Conservation (phyloP, 2,113 vertebrate genomes). For the Rhodinocichla rosea region DNA sequence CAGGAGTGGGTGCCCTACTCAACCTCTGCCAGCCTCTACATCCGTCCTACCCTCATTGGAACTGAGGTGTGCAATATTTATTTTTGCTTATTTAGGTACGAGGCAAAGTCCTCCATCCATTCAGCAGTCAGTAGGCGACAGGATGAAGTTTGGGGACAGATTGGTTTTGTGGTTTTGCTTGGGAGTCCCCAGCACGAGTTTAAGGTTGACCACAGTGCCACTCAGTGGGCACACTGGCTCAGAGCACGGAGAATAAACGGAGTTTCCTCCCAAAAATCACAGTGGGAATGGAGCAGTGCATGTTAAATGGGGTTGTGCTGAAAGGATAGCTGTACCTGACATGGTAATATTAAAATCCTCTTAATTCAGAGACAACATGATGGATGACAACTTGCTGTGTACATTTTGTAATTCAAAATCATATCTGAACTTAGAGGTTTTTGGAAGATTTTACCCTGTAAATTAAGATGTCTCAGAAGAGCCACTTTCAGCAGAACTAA, state of each 20-base stretch:
- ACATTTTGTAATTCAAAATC: neutral
- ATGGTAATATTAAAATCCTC: neutral
- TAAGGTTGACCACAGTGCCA: constrained; percentile 21
- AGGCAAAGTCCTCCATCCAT: neutral
- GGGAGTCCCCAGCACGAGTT: neutral
- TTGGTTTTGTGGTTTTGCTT: neutral
- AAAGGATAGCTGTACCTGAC: neutral
- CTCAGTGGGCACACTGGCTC: neutral
- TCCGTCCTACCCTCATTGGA: constrained; percentile 86
- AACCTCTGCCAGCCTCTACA: constrained; percentile 80
- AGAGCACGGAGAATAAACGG: neutral
- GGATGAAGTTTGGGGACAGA: too few relatives aligned
- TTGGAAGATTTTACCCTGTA: neutral
- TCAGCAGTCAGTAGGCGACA: neutral
- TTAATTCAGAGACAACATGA: accelerated
- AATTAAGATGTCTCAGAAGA: neutral
- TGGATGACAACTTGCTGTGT: neutral
- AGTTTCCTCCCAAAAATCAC: accelerated
- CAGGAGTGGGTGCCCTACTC: constrained; percentile 87
- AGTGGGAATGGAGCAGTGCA: accelerated
- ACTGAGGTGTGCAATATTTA: constrained; percentile 75
- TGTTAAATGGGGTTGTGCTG: neutral
- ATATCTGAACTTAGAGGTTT: neutral
- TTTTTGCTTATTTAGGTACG: neutral
- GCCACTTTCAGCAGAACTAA: neutral